Conservation (phyloP, 2,888 invertebrate genomes). For the Holacanthella duospinosa region DNA sequence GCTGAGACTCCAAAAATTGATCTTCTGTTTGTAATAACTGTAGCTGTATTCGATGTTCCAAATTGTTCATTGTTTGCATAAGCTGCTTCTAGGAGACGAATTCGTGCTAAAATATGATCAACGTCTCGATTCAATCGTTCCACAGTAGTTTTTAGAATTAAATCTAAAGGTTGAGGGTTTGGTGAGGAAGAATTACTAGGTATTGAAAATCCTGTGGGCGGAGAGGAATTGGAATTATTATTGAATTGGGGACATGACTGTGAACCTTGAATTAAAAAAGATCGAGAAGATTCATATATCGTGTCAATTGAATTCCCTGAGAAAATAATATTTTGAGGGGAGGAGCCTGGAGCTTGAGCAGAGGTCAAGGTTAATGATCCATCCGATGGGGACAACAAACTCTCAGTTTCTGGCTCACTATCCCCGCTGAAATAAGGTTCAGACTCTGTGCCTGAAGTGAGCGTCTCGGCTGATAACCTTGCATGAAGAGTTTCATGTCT, state of each 20-base stretch:
- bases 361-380: not conserved
- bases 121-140: conserved; percentile 34
- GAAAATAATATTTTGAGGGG: not conserved
- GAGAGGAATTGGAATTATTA: not conserved
- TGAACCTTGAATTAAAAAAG: not conserved
- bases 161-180: not conserved
- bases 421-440: conserved; percentile 39
- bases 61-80: conserved; percentile 38
- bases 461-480: conserved; percentile 40
- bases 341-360: not conserved
- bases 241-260: too few relatives aligned
- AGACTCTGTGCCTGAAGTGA: conserved; percentile 29
- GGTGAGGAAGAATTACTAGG: not conserved
- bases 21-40: conserved; percentile 47
- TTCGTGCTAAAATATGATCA: conserved; percentile 32
- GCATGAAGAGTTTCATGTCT: conserved; percentile 31
- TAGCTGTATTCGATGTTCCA: conserved; percentile 38
- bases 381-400: not conserved
- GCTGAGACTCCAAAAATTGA: conserved; percentile 52
- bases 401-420: conserved; percentile 27
- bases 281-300: too few relatives aligned
- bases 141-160: conserved; percentile 26
- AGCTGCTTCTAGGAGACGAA: conserved; percentile 33
- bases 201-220: not conserved
- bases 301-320: too few relatives aligned